Evolutionary conservation across 2,797 vertebrate genomes (phyloP), one percentile per base, ranked within the genome.

Genomic region (Melopsittacus undulatus): DNA sequence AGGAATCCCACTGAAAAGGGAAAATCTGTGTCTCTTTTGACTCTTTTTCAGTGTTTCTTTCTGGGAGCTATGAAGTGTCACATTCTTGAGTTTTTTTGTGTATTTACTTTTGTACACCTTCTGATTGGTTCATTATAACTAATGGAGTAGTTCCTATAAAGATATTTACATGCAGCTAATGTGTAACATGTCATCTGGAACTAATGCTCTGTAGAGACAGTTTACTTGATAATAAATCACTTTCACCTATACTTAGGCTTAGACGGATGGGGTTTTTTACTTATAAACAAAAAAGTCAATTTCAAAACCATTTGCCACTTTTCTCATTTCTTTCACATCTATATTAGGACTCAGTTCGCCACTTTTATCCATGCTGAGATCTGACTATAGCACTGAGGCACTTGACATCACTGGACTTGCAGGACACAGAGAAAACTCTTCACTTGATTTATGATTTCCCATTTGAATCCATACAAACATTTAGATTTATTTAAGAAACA

Each of bases 221-320:
- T 11, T 92, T 73, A 72, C 79, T 90, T 91, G 87, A 45, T 42
- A 79, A 70, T 91, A 88, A 83, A 94, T 90, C 21, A 63, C 40
- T 89, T 95, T 70, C 66, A 82, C 32, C 36, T 93, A 13, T 61
- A 38, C 11, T 75, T 77, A 11, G 16, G 19, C 11, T 87, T 77
- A 68, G 29, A 80, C 74, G 15, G 2, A 13, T 40, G 5, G 4
- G 17, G 15, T 46, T 9, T 36, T 38, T 52, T 80, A 4, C 12
- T 87, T 61, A 30, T 23, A 13, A 49, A 57, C 20, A 51, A 9
- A 75, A 56, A 72, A 42, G 9, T 49, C 1, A 30, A 40, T 78
- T 75, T 85, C 46, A 48, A 82, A 94, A 57, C 7, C 10, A 54
- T 17, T 21, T 79, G 3, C 1, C 13, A 43, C 16, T 87, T 77